A percentile compares a stretch with the other conserved stretches of the same genome.
phyloP scores from a whole-genome alignment of 2,888 invertebrate genomes.

The Smittia aterrima region DNA sequence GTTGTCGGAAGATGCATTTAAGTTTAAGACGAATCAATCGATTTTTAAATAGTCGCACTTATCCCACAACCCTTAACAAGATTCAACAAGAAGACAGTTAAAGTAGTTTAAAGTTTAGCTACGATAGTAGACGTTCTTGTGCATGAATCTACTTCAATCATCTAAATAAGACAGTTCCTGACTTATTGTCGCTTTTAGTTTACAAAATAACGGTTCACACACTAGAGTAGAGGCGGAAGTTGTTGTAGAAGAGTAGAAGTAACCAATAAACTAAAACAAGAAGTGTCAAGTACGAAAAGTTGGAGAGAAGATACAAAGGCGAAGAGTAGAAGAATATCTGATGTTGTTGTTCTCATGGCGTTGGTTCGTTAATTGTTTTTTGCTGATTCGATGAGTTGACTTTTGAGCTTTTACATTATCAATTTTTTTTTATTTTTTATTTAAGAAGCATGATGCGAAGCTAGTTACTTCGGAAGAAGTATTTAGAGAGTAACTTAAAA shows the following conservation, averaged over 20 bases:
- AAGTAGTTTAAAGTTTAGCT: too few relatives aligned
- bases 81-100: too few relatives aligned
- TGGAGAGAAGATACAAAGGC: background rate
- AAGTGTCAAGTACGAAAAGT: background rate
- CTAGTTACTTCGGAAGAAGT: background rate
- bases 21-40: background rate
- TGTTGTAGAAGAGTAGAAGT: background rate
- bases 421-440: background rate
- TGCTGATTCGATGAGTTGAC: background rate
- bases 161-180: background rate
- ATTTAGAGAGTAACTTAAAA: too few relatives aligned
- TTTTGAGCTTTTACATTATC: background rate
- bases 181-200: too few relatives aligned
- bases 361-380: background rate
- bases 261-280: background rate
- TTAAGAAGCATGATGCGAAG: background rate
- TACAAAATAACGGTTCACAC: too few relatives aligned
- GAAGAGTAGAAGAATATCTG: background rate
- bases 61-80: background rate
- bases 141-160: background rate
- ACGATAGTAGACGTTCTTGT: background rate
- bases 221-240: background rate
- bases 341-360: slow-evolving; percentile 2
- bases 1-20: slow-evolving; percentile 39
- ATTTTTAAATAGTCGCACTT: background rate